Base-by-base conservation (phyloP, 2,113 vertebrate species). In the Nettapus auritus region DNA sequence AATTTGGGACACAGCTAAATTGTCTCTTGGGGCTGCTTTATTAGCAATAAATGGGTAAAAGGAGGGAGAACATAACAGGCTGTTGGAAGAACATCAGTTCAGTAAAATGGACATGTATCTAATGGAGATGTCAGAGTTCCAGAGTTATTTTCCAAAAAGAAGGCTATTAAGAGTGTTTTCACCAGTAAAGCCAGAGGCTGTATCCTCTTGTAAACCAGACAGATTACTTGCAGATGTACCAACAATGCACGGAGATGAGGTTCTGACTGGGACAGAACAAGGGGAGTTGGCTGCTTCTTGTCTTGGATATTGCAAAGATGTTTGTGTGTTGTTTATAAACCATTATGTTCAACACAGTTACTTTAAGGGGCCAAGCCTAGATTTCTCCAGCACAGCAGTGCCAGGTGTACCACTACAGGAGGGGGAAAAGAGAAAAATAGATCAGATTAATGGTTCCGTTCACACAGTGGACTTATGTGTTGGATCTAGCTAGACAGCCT, bases 111-210 rank as follows among this genome's bases (percentile, higher is more conserved):
- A n/a, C 28, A 20, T 40, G 38, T 77, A 80, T 40, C 31, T 90
- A 83, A 81, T 6, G 23, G 62, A 86, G 9, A 88, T 88, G 26
- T 73, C 79, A 89, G 48, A 55, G 33, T 85, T 82, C 33, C 34
- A 56, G 84, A 34, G 63, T 29, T 85, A 33, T 86, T 88, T 95
- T 93, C 76, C 79, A 80, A 69, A 89, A 71, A 33, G 10, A 73
- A 93, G 21, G 33, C 33, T 69, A 56, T 57, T 82, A 52, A 57
- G 79, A 29, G 21, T 63, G 23, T 74, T 90, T 83, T 69, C 25
- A 83, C 9, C 29, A 55, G 26, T 40, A 80, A 69, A 33, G 88
- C 21, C 29, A 40, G 33, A 68, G 1, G 1, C 40, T 13, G 7
- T 20, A 36, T 40, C 10, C 40, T 60, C 5, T 83, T 9, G 3